Base-by-base conservation (phyloP, 2,797 vertebrate species). In the Philypnodon macrostomus region DNA sequence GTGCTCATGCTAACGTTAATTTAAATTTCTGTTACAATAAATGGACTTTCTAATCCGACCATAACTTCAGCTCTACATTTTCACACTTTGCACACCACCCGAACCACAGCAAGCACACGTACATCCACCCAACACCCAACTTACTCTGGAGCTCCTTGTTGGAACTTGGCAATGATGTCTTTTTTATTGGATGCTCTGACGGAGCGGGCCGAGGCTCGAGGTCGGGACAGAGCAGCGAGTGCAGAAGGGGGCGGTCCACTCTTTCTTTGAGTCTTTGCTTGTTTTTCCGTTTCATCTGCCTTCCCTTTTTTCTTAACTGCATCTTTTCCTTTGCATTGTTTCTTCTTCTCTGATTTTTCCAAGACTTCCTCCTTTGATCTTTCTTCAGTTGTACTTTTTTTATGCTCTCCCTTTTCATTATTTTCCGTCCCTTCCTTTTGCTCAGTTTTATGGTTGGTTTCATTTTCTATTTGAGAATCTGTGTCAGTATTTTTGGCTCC, bases 81-180 rank as follows among this genome's bases (percentile, higher is more conserved):
- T n/a, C n/a, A n/a, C n/a, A n/a, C n/a, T n/a, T n/a, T n/a, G n/a
- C n/a, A n/a, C n/a, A n/a, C n/a, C n/a, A n/a, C n/a, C n/a, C n/a
- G n/a, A n/a, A n/a, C n/a, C n/a, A n/a, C n/a, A n/a, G n/a, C n/a
- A n/a, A n/a, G n/a, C n/a, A n/a, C n/a, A n/a, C n/a, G n/a, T n/a
- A n/a, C n/a, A n/a, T n/a, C n/a, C n/a, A n/a, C n/a, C n/a, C n/a
- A n/a, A n/a, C n/a, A n/a, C n/a, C 7, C 0, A 17, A 83, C 87
- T 86, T 67, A 90, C 88, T 87, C 80, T 21, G 86, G 78, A n/a
- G 82, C 76, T 4, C 86, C 86, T 59, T 90, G 85, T 37, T 91
- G 87, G 52, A 92, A 92, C 70, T 91, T 92, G 45, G 89, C 89
- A 18, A 92, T 87, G 7, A 90, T 88, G 47, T 88, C 89, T 1